phyloP scores from a whole-genome alignment of 2,888 invertebrate species.

The Pollenia amentaria region DNA sequence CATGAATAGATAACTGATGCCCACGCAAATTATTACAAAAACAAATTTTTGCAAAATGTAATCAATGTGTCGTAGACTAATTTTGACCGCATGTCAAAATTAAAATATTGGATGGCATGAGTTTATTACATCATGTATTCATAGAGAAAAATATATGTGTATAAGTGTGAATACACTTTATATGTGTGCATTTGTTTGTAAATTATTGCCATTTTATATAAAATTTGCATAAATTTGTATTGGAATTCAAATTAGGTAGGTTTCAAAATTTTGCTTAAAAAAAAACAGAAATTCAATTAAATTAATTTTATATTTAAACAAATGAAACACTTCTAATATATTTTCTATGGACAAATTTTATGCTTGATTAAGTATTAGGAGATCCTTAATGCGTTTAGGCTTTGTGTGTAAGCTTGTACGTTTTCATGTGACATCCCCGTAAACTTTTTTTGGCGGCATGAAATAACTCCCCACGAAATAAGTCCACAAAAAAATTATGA shows the following conservation, averaged over 20 bases:
- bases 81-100: slow-evolving; percentile 59
- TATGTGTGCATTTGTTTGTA: background rate
- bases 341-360: slow-evolving; percentile 17
- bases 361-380: slow-evolving; percentile 54
- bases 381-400: background rate
- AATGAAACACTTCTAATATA: slow-evolving; percentile 16
- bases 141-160: background rate
- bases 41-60: slow-evolving; percentile 28
- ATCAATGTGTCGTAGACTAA: slow-evolving; percentile 51
- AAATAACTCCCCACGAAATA: no score
- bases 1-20: background rate
- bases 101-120: slow-evolving; percentile 36
- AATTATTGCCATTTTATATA: background rate
- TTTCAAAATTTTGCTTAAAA: background rate
- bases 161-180: slow-evolving; percentile 9
- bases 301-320: background rate
- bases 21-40: slow-evolving; percentile 18
- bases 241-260: background rate
- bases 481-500: no score
- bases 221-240: slow-evolving; percentile 47
- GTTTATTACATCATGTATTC: slow-evolving; percentile 4
- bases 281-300: background rate
- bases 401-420: background rate
- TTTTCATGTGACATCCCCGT: background rate
- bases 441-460: background rate